These are phyloP conservation scores for Cataglyphis albicans DNA, from an alignment of 2,888 invertebrate genomes.

Conservation along the genomic window DNA sequence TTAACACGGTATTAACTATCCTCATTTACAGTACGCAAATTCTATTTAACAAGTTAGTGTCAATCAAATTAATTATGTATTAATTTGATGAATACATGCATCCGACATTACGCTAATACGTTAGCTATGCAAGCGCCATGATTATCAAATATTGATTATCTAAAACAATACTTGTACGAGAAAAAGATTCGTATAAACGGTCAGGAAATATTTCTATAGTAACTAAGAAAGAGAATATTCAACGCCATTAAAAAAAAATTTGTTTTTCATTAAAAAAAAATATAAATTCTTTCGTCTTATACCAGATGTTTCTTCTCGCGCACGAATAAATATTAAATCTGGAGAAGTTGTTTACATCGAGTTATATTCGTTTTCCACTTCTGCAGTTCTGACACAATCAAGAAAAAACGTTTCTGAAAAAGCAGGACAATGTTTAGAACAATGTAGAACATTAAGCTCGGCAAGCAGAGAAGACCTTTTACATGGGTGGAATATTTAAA, in stretches of 20 bases:
- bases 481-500: constrained; percentile 82
- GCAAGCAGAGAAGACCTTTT: constrained; percentile 69
- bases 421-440: constrained; percentile 76
- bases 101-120: constrained; percentile 20
- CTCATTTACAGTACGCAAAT: constrained; percentile 3
- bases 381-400: constrained; percentile 14
- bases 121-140: not conserved
- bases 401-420: constrained; percentile 71
- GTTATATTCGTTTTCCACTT: constrained; percentile 38
- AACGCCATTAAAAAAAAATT: constrained; percentile 19
- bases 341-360: constrained; percentile 55
- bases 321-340: constrained; percentile 78
- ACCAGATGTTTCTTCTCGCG: constrained; percentile 51
- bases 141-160: constrained; percentile 21
- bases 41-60: constrained; percentile 21
- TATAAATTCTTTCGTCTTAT: not conserved
- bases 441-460: constrained; percentile 77
- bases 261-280: constrained; percentile 38
- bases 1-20: constrained; percentile 19
- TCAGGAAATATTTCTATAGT: not conserved
- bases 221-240: not conserved
- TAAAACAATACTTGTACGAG: not conserved
- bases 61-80: constrained; percentile 37
- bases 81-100: constrained; percentile 14
- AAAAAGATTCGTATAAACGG: not conserved